These are phyloP conservation scores for Coryphaenoides rupestris DNA, from an alignment of 2,113 vertebrate genomes.

Conservation along the genomic window DNA sequence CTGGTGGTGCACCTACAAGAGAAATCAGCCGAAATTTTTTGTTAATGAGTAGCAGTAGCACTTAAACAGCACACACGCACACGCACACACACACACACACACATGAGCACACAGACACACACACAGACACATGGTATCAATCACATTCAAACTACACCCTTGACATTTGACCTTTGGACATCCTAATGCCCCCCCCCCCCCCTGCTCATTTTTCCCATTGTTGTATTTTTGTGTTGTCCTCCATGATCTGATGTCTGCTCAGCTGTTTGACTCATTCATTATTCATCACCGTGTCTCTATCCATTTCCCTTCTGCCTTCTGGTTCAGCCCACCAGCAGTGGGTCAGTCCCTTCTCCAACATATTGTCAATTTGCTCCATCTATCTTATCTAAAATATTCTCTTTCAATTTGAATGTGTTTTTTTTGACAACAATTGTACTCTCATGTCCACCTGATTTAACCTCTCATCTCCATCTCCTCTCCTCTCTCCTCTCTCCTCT, in stretches of 20 bases:
- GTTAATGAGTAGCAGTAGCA: background rate
- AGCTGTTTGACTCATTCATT: slow-evolving; percentile 39
- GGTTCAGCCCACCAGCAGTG: no score
- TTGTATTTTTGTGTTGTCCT: slow-evolving; percentile 18
- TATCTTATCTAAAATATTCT: background rate
- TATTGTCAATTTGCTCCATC: no score
- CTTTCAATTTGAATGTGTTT: no score
- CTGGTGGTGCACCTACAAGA: no score
- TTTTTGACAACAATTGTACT: background rate
- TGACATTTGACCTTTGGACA: slow-evolving; percentile 36
- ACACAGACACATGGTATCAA: background rate
- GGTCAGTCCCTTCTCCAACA: no score
- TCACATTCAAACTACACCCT: no score
- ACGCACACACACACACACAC: slow-evolving; percentile 23
- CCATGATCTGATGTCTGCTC: slow-evolving; percentile 36
- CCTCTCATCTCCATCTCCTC: no score
- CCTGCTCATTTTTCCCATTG: slow-evolving; percentile 1
- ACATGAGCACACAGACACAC: slow-evolving; percentile 16
- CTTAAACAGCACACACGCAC: slow-evolving; percentile 13
- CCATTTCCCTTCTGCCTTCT: slow-evolving; percentile 4
- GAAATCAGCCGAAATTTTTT: no score
- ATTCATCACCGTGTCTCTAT: slow-evolving; percentile 32
- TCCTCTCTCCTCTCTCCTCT: background rate
- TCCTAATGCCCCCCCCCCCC: background rate
- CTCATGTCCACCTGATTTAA: background rate